A percentile compares a stretch with the other conserved stretches of the same genome.
Evolutionary conservation across 2,113 vertebrate genomes (phyloP).

Genomic region (Amblyopsis rosae): DNA sequence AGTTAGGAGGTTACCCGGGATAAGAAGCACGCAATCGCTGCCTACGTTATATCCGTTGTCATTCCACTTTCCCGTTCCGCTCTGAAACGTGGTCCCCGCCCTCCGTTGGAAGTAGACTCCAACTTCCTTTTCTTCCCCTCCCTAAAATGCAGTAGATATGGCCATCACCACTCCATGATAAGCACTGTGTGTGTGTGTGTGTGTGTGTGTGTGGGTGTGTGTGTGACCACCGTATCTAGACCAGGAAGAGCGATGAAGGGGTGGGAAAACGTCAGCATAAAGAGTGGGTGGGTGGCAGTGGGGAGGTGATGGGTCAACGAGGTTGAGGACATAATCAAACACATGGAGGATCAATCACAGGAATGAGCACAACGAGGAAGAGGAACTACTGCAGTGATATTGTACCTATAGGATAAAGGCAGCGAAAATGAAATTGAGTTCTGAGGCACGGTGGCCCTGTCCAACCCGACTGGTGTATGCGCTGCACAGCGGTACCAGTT

Average conservation of each 20-base stretch:
- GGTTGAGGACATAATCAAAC: background rate
- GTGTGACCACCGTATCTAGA: slow-evolving; percentile 44
- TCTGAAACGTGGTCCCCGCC: slow-evolving; percentile 36
- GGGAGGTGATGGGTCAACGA: background rate
- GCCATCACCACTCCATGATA: slow-evolving; percentile 34
- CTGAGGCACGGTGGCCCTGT: background rate
- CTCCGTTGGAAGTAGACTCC: slow-evolving; percentile 3
- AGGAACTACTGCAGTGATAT: background rate
- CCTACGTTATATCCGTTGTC: background rate
- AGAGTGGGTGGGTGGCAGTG: background rate
- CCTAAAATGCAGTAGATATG: slow-evolving; percentile 20
- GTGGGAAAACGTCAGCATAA: slow-evolving; percentile 8
- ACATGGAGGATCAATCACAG: background rate
- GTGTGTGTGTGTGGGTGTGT: slow-evolving; percentile 43
- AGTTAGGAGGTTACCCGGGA: background rate
- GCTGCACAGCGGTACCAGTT: background rate
- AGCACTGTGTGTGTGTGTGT: slow-evolving; percentile 23
- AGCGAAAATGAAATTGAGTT: background rate
- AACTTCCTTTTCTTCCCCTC: slow-evolving; percentile 30
- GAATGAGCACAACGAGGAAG: background rate
- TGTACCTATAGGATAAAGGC: background rate
- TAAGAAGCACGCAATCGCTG: background rate
- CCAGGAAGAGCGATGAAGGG: slow-evolving; percentile 21
- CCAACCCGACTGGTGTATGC: background rate
- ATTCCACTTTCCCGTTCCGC: slow-evolving; percentile 14